A percentile compares a stretch with the other conserved stretches of the same genome.
Evolutionary conservation across 92 coral and sea anemone genomes (phyloP).

Genomic region (Actinostola sp.): DNA sequence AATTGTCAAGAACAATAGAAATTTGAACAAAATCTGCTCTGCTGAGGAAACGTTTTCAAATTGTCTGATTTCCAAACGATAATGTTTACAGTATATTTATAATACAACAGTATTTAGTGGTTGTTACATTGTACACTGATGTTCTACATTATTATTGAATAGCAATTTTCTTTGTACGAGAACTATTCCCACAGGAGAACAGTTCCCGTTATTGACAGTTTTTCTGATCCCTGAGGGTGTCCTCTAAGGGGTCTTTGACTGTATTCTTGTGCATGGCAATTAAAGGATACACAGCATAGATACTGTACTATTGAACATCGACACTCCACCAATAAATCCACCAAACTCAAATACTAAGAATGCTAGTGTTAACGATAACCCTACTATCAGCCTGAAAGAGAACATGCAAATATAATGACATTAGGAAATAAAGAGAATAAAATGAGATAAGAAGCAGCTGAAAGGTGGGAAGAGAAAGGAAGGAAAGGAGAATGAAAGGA

Average conservation of each 20-base stretch:
- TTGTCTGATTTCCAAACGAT: too few relatives aligned
- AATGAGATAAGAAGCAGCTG: background rate
- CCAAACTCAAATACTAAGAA: constrained; percentile 89
- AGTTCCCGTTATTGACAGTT: too few relatives aligned
- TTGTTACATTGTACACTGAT: too few relatives aligned
- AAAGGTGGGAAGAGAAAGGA: background rate
- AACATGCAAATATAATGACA: background rate
- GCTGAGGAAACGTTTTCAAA: too few relatives aligned
- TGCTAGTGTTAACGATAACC: constrained; percentile 87
- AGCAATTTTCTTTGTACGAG: too few relatives aligned
- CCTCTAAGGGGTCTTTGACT: background rate
- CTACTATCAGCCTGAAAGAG: constrained; percentile 71
- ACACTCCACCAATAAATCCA: constrained; percentile 87
- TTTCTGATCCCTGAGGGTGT: too few relatives aligned
- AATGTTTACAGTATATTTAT: too few relatives aligned
- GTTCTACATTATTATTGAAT: too few relatives aligned
- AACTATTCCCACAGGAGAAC: too few relatives aligned
- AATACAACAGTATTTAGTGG: too few relatives aligned
- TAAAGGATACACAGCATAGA: constrained; percentile 97
- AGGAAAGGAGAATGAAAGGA: background rate
- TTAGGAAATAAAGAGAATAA: background rate
- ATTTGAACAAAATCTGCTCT: too few relatives aligned
- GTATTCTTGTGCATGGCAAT: background rate
- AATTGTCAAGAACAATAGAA: too few relatives aligned
- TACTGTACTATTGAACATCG: constrained; percentile 95